These are phyloP conservation scores for Hydra vulgaris DNA, from an alignment of 30 jellyfish, hydroid and myxozoan species.

Conservation along the genomic window DNA sequence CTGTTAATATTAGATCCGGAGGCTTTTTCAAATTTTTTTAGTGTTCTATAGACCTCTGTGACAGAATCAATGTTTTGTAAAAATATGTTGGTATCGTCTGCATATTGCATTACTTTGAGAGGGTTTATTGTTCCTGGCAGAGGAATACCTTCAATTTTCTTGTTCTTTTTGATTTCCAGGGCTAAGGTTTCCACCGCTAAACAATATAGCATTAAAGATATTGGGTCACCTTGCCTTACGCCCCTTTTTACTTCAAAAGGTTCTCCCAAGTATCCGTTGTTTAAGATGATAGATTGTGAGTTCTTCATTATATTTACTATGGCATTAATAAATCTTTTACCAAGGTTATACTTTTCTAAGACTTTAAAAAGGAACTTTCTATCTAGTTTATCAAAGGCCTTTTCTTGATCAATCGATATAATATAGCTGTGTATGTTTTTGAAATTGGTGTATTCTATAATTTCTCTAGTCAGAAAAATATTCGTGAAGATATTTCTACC, in stretches of 20 bases:
- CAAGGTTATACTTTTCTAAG: constrained; percentile 7
- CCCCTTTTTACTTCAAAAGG: background rate
- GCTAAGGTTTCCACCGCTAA: background rate
- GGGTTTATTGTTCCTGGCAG: background rate
- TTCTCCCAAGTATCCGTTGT: background rate
- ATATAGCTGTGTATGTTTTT: constrained; percentile 7
- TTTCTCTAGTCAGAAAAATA: constrained; percentile 15
- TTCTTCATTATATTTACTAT: background rate
- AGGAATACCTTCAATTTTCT: background rate
- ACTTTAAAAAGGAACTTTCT: constrained; percentile 21
- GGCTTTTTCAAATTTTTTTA: background rate
- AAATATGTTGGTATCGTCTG: background rate
- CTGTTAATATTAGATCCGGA: background rate
- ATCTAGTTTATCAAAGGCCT: constrained; percentile 36
- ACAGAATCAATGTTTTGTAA: background rate
- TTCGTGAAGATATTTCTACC: constrained; percentile 30
- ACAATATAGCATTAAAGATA: background rate
- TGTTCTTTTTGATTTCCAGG: background rate
- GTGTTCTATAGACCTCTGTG: background rate
- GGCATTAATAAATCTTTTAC: background rate
- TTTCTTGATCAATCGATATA: constrained; percentile 29
- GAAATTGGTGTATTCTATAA: background rate
- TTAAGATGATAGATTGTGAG: background rate
- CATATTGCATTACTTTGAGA: background rate
- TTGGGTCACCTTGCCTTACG: background rate